Conservation (phyloP, 2,888 invertebrate genomes). For the Amaurobius ferox region DNA sequence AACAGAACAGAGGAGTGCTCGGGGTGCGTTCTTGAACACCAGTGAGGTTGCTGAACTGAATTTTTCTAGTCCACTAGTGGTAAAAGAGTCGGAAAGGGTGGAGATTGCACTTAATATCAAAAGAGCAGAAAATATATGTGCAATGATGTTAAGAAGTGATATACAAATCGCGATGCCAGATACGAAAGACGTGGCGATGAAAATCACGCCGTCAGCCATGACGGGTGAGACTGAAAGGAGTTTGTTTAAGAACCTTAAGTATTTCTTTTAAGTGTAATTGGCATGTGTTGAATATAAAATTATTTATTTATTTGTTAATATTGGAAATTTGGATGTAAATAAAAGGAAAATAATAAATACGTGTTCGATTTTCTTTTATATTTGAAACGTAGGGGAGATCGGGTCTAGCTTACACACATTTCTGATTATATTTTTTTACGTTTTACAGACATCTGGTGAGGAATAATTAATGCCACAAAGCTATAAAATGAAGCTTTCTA, state of each 20-base stretch:
- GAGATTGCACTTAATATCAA: constrained; percentile 30
- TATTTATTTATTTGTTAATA: too few relatives aligned
- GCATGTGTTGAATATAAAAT: too few relatives aligned
- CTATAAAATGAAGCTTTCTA: too few relatives aligned
- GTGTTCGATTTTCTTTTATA: too few relatives aligned
- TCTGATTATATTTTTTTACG: too few relatives aligned
- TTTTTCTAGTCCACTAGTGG: constrained; percentile 14
- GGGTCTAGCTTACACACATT: too few relatives aligned
- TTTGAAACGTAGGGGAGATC: too few relatives aligned
- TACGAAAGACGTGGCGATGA: constrained; percentile 38
- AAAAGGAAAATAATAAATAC: too few relatives aligned
- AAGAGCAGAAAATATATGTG: constrained; percentile 38
- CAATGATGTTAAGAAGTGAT: neutral
- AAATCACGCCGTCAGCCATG: constrained; percentile 2
- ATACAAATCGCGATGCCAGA: constrained; percentile 40
- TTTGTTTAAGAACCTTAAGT: constrained; percentile 35
- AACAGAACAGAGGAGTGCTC: constrained; percentile 16
- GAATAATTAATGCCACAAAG: too few relatives aligned
- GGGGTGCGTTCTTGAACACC: constrained; percentile 36
- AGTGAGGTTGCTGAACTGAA: constrained; percentile 22
- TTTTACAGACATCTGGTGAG: too few relatives aligned
- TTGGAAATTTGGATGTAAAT: too few relatives aligned
- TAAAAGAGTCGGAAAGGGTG: constrained; percentile 21
- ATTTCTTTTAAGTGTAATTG: constrained; percentile 41
- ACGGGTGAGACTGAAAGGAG: constrained; percentile 13